Conservation (phyloP, 2,113 vertebrate species). For the Trichechus manatus region DNA sequence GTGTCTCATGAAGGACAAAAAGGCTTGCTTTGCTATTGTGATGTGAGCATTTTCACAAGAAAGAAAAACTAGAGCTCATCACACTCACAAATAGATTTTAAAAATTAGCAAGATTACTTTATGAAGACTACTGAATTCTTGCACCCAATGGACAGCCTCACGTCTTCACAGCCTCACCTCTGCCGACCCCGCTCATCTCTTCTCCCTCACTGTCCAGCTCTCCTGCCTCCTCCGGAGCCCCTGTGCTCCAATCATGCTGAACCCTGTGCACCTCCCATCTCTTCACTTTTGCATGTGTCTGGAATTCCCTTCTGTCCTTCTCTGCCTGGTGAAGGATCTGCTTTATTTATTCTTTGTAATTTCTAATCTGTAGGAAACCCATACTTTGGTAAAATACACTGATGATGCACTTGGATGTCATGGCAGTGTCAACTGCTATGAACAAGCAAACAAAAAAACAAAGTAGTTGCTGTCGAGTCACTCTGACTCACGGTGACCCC, state of each 20-base stretch:
- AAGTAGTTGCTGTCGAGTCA: too few relatives aligned
- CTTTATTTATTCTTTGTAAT: not conserved
- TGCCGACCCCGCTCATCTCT: not conserved
- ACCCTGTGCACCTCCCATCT: not conserved
- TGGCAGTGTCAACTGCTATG: not conserved
- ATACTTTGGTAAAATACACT: slow-evolving; percentile 26
- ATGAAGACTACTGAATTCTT: not conserved
- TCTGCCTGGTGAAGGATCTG: not conserved
- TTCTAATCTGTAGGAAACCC: not conserved
- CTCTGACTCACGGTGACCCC: too few relatives aligned
- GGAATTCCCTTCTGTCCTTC: not conserved
- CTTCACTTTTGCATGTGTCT: not conserved
- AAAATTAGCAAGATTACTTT: not conserved
- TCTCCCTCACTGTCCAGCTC: not conserved
- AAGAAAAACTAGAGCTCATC: not conserved
- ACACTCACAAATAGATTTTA: not conserved
- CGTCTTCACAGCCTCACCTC: not conserved
- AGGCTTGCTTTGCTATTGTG: not conserved
- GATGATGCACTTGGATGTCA: not conserved
- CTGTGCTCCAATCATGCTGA: not conserved
- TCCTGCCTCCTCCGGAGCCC: not conserved
- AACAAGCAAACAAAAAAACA: not conserved
- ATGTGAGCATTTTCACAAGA: not conserved
- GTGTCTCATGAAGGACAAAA: not conserved
- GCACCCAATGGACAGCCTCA: not conserved